A percentile compares a stretch with the other conserved stretches of the same genome.
Evolutionary conservation across 1,140 invertebrate species (phyloP).

Genomic region (Drosophila arizonae): DNA sequence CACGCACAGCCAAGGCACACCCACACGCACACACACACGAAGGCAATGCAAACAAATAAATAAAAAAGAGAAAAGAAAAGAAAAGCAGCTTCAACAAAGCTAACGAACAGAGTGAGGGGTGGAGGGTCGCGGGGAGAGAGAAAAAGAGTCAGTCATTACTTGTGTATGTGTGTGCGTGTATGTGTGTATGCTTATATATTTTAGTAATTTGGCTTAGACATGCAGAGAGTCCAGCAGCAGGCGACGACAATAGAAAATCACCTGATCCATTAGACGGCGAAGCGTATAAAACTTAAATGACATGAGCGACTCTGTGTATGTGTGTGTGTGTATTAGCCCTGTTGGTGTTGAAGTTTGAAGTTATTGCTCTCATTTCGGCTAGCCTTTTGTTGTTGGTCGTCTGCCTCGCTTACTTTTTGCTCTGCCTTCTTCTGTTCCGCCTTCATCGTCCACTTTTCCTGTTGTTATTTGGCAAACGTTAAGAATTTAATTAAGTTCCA

Average conservation of each 20-base stretch:
- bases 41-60: constrained; percentile 42
- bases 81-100: constrained; percentile 35
- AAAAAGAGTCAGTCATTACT: no score
- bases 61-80: neutral
- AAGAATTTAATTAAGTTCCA: constrained; percentile 77
- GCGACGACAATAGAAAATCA: constrained; percentile 77
- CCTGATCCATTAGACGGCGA: constrained; percentile 72
- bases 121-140: no score
- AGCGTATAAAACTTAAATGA: constrained; percentile 51
- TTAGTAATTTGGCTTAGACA: constrained; percentile 80
- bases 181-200: constrained; percentile 56
- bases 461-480: constrained; percentile 50
- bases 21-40: constrained; percentile 16
- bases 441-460: neutral
- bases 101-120: constrained; percentile 1
- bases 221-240: constrained; percentile 64
- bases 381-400: constrained; percentile 47
- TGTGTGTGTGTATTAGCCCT: constrained; percentile 1
- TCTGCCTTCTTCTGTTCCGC: neutral
- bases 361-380: constrained; percentile 70
- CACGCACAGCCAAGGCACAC: constrained; percentile 14
- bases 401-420: neutral
- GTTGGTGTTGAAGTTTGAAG: constrained; percentile 69
- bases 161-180: constrained; percentile 6
- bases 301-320: constrained; percentile 15